Percentiles rank a stretch among this genome's conserved stretches.
phyloP scores from a whole-genome alignment of 2,888 invertebrate species.

The Aphidoletes aphidimyza region DNA sequence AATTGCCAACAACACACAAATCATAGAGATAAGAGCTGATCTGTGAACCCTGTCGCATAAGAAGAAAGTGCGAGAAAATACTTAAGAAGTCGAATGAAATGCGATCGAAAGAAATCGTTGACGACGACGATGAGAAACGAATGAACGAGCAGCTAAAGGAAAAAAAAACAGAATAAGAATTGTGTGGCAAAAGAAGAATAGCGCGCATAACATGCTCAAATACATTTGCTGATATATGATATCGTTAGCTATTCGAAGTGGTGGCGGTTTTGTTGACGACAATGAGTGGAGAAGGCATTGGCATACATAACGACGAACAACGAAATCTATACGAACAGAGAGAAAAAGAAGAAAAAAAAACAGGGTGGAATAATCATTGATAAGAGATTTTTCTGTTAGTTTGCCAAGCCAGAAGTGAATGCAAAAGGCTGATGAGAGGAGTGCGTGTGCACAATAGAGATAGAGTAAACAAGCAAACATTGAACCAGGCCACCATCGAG shows the following conservation, averaged over 20 bases:
- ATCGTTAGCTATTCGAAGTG: conserved; percentile 52
- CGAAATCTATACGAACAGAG: conserved; percentile 51
- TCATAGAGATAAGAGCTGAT: conserved; percentile 54
- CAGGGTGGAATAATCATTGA: conserved; percentile 54
- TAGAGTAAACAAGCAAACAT: too few species aligned
- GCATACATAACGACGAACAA: not conserved
- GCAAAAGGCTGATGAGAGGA: not conserved
- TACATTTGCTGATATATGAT: conserved; percentile 50
- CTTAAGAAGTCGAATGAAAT: conserved; percentile 53
- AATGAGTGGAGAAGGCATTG: not conserved
- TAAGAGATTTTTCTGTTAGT: conserved; percentile 54
- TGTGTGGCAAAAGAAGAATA: conserved; percentile 5
- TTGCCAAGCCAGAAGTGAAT: not conserved
- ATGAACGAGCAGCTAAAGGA: not conserved
- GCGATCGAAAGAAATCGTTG: not conserved
- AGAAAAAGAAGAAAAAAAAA: too few species aligned
- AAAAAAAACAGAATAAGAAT: too few species aligned
- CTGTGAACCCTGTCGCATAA: conserved; percentile 50
- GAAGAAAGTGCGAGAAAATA: conserved; percentile 47
- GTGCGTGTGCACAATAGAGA: not conserved
- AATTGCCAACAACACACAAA: conserved; percentile 54
- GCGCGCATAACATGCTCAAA: conserved; percentile 30
- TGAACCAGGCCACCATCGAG: too few species aligned
- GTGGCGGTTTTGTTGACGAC: conserved; percentile 53
- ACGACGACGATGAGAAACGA: not conserved